Conservation (phyloP, 2,888 invertebrate genomes). For the Euzophera pinguis region DNA sequence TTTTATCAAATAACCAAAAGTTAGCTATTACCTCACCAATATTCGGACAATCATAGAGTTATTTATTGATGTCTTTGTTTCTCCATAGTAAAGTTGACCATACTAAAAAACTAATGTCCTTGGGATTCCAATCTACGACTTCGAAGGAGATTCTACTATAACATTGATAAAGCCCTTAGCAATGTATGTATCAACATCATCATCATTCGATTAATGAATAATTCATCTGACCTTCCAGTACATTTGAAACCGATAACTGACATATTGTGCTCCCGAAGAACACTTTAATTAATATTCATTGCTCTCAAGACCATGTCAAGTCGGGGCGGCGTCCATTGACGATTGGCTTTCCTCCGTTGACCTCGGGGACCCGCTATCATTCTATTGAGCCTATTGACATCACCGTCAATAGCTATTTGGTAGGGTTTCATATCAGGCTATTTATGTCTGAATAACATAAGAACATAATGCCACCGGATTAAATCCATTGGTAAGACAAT, state of each 20-base stretch:
- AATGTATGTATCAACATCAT: too few relatives aligned
- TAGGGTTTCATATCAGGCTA: neutral
- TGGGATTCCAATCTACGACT: too few relatives aligned
- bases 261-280: constrained; percentile 30
- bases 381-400: constrained; percentile 58
- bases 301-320: constrained; percentile 52
- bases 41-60: too few relatives aligned
- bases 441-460: neutral
- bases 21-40: too few relatives aligned
- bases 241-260: constrained; percentile 4
- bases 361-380: constrained; percentile 56
- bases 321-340: constrained; percentile 62
- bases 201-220: neutral
- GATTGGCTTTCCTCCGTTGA: constrained; percentile 60
- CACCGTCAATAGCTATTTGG: constrained; percentile 31
- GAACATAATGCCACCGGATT: neutral
- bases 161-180: too few relatives aligned
- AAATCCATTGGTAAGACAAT: too few relatives aligned
- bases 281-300: constrained; percentile 62
- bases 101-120: too few relatives aligned
- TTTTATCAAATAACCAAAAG: too few relatives aligned
- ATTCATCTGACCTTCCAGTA: neutral
- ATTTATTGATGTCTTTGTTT: too few relatives aligned
- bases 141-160: too few relatives aligned
- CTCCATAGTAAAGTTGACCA: too few relatives aligned